Percentiles rank a stretch among this genome's conserved stretches.
phyloP scores from a whole-genome alignment of 37 sponge, comb jelly and placozoan species.

The Crambe crambe region DNA sequence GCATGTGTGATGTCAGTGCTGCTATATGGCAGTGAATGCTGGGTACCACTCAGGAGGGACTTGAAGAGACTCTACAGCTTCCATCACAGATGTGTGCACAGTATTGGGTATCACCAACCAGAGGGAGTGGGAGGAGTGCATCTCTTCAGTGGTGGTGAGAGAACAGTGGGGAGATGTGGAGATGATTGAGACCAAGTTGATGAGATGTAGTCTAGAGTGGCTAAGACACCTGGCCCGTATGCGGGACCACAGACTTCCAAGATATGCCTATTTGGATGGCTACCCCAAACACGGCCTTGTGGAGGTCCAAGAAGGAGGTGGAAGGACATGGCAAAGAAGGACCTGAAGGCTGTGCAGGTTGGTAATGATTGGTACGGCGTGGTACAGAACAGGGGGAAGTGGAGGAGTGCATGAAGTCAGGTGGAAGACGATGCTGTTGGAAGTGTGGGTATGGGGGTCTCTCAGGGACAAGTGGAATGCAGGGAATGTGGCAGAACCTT shows the following conservation, averaged over 20 bases:
- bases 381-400: not conserved
- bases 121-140: conserved; percentile 18
- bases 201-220: conserved; percentile 19
- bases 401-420: not conserved
- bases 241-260: conserved; percentile 29
- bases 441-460: not conserved
- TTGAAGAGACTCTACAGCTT: conserved; percentile 11
- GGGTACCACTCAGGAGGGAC: conserved; percentile 21
- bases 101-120: conserved; percentile 21
- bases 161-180: conserved; percentile 34
- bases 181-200: conserved; percentile 8
- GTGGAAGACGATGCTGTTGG: not conserved
- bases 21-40: conserved; percentile 13
- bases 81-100: conserved; percentile 32
- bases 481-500: not conserved
- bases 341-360: conserved; percentile 17
- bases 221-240: conserved; percentile 29
- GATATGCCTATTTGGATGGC: conserved; percentile 19
- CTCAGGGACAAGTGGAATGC: not conserved
- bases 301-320: conserved; percentile 31
- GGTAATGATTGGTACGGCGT: not conserved
- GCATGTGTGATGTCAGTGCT: conserved; percentile 2
- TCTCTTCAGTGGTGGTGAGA: not conserved
- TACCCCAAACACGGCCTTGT: conserved; percentile 2
- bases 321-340: conserved; percentile 13